phyloP scores from a whole-genome alignment of 2,797 vertebrate genomes.

The Sebastes vulpes region DNA sequence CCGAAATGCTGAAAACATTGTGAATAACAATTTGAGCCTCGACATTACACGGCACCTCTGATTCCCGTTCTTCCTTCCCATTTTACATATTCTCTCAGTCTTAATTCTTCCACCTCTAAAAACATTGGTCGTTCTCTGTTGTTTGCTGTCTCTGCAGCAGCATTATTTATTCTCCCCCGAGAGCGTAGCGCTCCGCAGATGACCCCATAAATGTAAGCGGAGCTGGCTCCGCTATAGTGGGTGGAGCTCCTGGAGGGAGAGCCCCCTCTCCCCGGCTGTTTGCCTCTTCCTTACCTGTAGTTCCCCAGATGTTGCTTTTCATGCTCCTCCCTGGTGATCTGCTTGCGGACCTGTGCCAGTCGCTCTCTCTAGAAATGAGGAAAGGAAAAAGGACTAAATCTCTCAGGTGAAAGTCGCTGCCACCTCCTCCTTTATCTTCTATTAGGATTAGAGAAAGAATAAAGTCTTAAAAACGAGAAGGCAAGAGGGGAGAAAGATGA shows the following conservation, averaged over 20 bases:
- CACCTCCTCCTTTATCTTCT: background rate
- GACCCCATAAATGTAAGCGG: constrained; percentile 67
- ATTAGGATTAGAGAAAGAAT: constrained; percentile 11
- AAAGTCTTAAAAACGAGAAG: background rate
- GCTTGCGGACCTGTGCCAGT: constrained; percentile 95
- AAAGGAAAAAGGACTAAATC: constrained; percentile 12
- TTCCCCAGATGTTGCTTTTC: constrained; percentile 98
- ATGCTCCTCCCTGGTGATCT: constrained; percentile 95
- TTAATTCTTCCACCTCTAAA: constrained; percentile 23
- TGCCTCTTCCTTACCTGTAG: constrained; percentile 90
- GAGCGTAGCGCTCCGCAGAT: constrained; percentile 50
- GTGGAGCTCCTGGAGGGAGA: constrained; percentile 26
- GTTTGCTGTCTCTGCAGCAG: constrained; percentile 31
- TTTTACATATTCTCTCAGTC: constrained; percentile 17
- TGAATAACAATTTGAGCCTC: constrained; percentile 12
- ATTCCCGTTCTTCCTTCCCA: background rate
- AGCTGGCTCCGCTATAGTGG: constrained; percentile 21
- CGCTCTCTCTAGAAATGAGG: constrained; percentile 92
- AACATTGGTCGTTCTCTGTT: constrained; percentile 16
- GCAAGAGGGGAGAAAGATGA: background rate
- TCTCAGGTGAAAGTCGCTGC: constrained; percentile 4
- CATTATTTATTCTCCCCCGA: constrained; percentile 52
- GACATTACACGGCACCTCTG: background rate
- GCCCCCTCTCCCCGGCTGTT: background rate
- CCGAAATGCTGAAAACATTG: constrained; percentile 5